Conservation (phyloP, 2,113 vertebrate genomes). For the Clarias gariepinus region DNA sequence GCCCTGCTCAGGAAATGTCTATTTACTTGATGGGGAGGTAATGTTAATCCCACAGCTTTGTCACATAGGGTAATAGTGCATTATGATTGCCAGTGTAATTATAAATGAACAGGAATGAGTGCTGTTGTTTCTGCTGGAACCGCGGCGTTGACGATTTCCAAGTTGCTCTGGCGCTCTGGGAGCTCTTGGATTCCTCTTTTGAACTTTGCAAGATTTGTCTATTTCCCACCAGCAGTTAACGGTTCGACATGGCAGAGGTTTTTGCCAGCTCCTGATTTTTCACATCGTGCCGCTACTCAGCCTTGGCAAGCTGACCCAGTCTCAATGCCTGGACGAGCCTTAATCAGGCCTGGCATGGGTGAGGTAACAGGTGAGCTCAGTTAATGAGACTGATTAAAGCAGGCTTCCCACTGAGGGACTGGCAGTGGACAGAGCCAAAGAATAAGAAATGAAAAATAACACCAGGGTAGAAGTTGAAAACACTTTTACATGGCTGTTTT, state of each 20-base stretch:
- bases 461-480: slow-evolving; percentile 36
- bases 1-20: slow-evolving; percentile 2
- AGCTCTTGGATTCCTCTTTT: slow-evolving; percentile 21
- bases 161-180: slow-evolving; percentile 26
- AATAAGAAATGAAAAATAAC: neutral
- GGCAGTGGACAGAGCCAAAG: slow-evolving; percentile 37
- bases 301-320: slow-evolving; percentile 43
- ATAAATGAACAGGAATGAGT: slow-evolving; percentile 9
- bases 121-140: slow-evolving; percentile 16
- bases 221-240: slow-evolving; percentile 28
- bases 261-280: slow-evolving; percentile 40
- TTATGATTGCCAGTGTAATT: slow-evolving; percentile 15
- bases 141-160: slow-evolving; percentile 18
- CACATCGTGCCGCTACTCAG: slow-evolving; percentile 32
- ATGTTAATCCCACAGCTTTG: neutral
- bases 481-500: slow-evolving; percentile 33
- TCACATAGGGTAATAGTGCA: slow-evolving; percentile 4
- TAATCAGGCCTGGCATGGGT: slow-evolving; percentile 57
- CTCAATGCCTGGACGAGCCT: slow-evolving; percentile 34
- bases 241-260: slow-evolving; percentile 6
- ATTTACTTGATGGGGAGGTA: neutral
- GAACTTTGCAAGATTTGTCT: slow-evolving; percentile 26
- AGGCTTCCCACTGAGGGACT: slow-evolving; percentile 44
- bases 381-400: slow-evolving; percentile 56
- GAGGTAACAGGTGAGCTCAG: slow-evolving; percentile 59